A percentile compares a stretch with the other conserved stretches of the same genome.
Evolutionary conservation across 2,797 vertebrate genomes (phyloP).

Genomic region (Mallotus villosus): DNA sequence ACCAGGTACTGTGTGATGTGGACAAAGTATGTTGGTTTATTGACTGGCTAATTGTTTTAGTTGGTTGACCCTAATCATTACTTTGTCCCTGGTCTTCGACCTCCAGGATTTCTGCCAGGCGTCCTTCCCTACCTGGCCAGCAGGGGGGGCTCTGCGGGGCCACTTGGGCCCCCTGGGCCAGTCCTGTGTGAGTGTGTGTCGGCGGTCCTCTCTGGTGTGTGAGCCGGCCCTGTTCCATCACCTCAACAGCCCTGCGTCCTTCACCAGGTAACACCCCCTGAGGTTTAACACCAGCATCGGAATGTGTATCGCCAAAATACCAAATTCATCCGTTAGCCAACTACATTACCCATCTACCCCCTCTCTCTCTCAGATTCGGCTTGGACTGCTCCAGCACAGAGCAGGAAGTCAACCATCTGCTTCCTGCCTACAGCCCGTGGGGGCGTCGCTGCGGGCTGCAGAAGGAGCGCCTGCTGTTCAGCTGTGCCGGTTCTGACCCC

Average conservation of each 20-base stretch:
- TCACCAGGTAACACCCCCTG: conserved; percentile 57
- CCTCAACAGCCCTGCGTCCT: conserved; percentile 63
- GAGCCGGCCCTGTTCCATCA: conserved; percentile 71
- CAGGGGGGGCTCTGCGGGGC: conserved; percentile 49
- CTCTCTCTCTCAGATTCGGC: conserved; percentile 50
- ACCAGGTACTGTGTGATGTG: conserved; percentile 57
- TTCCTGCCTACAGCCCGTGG: conserved; percentile 74
- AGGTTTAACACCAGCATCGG: neutral
- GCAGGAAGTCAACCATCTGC: conserved; percentile 65
- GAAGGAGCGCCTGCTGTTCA: conserved; percentile 69
- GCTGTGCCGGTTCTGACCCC: conserved; percentile 67
- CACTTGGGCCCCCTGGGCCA: conserved; percentile 66
- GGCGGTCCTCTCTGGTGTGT: conserved; percentile 59
- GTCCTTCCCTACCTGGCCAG: conserved; percentile 61
- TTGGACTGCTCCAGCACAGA: conserved; percentile 58
- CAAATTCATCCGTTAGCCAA: neutral
- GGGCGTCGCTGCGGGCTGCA: conserved; percentile 69
- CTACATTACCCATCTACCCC: conserved; percentile 6
- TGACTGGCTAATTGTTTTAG: neutral
- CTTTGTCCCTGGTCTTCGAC: neutral
- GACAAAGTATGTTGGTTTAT: neutral
- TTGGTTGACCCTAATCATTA: neutral
- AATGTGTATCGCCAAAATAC: neutral
- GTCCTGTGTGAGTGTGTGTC: conserved; percentile 67
- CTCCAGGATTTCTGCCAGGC: conserved; percentile 65